phyloP scores from a whole-genome alignment of 2,113 vertebrate genomes.

The Delphinus delphis region DNA sequence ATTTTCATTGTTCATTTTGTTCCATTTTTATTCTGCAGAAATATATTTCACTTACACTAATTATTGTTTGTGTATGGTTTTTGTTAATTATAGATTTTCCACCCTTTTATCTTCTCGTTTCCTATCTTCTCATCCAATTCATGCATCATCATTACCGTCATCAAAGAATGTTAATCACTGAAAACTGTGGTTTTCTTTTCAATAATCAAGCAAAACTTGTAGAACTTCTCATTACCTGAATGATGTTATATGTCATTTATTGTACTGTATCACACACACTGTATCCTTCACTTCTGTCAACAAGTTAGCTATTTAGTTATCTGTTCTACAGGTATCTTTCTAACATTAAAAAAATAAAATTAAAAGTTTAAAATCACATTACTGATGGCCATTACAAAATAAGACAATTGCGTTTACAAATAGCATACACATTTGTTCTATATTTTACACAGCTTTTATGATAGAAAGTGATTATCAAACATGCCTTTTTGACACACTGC shows the following conservation, averaged over 20 bases:
- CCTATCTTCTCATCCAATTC: constrained; percentile 73
- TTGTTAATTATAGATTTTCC: constrained; percentile 82
- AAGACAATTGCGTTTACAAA: not conserved
- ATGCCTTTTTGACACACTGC: not conserved
- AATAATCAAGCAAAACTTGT: constrained; percentile 43
- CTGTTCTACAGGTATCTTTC: not conserved
- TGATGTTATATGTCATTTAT: not conserved
- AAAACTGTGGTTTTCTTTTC: constrained; percentile 19
- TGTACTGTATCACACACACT: not conserved
- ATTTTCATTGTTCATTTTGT: constrained; percentile 64
- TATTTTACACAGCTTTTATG: not conserved
- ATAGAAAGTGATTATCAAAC: not conserved
- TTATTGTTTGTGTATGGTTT: constrained; percentile 82
- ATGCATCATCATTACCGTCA: constrained; percentile 61
- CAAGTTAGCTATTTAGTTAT: not conserved
- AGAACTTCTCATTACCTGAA: constrained; percentile 21
- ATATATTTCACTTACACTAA: constrained; percentile 78
- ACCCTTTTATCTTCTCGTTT: constrained; percentile 67
- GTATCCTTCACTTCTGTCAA: not conserved
- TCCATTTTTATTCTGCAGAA: constrained; percentile 76
- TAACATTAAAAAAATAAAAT: not conserved
- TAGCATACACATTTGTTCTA: not conserved
- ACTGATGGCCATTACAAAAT: not conserved
- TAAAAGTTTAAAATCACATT: not conserved
- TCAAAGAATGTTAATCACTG: constrained; percentile 59